Evolutionary conservation across 2,113 vertebrate species (phyloP).

Genomic region (Tiliqua scincoides): DNA sequence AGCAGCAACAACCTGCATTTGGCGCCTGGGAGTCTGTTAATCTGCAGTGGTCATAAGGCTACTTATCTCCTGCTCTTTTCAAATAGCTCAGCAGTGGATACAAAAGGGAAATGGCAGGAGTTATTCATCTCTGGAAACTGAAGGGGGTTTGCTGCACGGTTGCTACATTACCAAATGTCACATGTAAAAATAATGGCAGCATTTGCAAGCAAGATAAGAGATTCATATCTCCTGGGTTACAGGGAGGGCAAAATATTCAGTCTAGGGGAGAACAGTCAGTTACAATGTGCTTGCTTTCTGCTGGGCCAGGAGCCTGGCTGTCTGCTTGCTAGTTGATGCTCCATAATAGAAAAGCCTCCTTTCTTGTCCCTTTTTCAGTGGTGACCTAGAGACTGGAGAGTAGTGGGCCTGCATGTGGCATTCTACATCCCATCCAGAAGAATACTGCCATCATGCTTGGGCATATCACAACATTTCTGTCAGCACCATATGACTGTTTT

Average conservation of each 20-base stretch:
- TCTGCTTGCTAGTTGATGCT: conserved; percentile 45
- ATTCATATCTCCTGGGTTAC: conserved; percentile 43
- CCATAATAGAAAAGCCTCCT: conserved; percentile 29
- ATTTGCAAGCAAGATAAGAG: conserved; percentile 54
- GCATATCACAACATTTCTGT: background rate
- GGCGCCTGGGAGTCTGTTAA: conserved; percentile 58
- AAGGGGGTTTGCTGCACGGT: background rate
- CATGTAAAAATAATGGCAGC: conserved; percentile 51
- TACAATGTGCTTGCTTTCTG: background rate
- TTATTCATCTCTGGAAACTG: conserved; percentile 53
- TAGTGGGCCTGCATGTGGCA: background rate
- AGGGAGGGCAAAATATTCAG: conserved; percentile 21
- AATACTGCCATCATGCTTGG: background rate
- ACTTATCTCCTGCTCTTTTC: conserved; percentile 72
- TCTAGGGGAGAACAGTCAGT: conserved; percentile 30
- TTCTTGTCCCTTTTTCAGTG: conserved; percentile 1
- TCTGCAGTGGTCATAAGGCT: conserved; percentile 67
- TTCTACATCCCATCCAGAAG: background rate
- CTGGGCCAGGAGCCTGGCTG: conserved; percentile 10
- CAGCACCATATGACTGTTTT: background rate
- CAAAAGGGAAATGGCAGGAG: conserved; percentile 63
- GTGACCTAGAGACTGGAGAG: background rate
- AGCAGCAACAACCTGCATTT: background rate
- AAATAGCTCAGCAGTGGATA: conserved; percentile 55
- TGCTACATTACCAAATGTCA: conserved; percentile 55